A percentile compares a stretch with the other conserved stretches of the same genome.
Evolutionary conservation across 2,797 vertebrate genomes (phyloP).

Genomic region (Myotis findleyi): DNA sequence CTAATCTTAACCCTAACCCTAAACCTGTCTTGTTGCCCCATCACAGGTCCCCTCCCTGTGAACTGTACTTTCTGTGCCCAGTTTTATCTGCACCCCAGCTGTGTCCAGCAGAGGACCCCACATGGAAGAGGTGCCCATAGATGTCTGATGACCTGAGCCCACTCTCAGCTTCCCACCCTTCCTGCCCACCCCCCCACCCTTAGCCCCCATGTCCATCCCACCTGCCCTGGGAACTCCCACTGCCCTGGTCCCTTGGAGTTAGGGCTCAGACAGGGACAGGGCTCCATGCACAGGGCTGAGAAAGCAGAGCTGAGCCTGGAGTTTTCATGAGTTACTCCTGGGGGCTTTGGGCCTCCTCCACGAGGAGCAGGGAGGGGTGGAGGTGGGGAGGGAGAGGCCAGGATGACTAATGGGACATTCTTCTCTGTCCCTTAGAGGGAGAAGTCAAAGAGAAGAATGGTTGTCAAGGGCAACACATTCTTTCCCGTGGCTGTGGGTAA

Average conservation of each 20-base stretch:
- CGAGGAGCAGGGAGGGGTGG: background rate
- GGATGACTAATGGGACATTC: conserved; percentile 54
- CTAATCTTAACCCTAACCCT: background rate
- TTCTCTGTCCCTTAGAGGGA: background rate
- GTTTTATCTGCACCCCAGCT: background rate
- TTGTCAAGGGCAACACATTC: conserved; percentile 54
- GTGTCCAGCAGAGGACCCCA: background rate
- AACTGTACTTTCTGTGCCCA: background rate
- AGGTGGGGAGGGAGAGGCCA: background rate
- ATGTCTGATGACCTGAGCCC: background rate
- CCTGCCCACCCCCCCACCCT: background rate
- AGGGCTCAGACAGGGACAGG: background rate
- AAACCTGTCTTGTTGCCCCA: background rate
- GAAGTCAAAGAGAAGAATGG: background rate
- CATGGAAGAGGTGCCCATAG: background rate
- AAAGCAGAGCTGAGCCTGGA: background rate
- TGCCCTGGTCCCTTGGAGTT: background rate
- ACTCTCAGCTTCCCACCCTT: background rate
- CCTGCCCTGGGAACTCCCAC: background rate
- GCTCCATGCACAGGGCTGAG: background rate
- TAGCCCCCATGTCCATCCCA: background rate
- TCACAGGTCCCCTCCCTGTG: background rate
- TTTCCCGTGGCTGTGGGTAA: background rate
- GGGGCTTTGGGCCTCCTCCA: background rate
- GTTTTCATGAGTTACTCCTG: background rate